A percentile compares a stretch with the other conserved stretches of the same genome.
Conservation (phyloP, 2,888 invertebrate genomes). For the Schizaphis graminum region DNA sequence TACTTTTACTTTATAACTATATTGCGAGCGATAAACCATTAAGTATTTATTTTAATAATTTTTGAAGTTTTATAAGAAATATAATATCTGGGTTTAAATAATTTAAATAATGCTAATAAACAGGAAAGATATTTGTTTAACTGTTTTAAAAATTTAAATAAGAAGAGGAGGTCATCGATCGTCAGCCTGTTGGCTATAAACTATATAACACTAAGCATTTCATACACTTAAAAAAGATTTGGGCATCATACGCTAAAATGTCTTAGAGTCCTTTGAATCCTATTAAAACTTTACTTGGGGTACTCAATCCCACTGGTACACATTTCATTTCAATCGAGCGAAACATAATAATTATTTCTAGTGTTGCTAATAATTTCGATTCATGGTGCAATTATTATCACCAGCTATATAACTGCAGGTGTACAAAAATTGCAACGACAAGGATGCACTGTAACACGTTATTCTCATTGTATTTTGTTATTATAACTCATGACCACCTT, state of each 20-base stretch:
- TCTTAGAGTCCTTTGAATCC: no score
- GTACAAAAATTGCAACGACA: background rate
- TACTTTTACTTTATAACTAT: background rate
- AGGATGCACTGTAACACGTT: background rate
- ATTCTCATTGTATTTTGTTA: background rate
- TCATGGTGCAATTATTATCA: background rate
- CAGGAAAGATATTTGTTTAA: background rate
- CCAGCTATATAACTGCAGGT: background rate
- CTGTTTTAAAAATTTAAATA: background rate
- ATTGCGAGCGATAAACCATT: background rate
- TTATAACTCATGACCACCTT: constrained; percentile 18
- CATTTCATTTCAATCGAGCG: background rate
- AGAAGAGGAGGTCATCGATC: background rate
- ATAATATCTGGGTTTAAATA: background rate
- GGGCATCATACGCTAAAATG: background rate
- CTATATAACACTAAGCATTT: background rate
- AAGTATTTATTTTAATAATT: background rate
- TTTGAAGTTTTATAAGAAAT: background rate
- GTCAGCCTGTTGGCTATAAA: background rate
- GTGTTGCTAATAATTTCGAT: background rate
- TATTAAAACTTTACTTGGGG: background rate
- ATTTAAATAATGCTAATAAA: background rate
- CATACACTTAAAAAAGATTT: background rate
- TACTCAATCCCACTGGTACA: background rate
- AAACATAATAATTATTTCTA: background rate